Base-by-base conservation (phyloP, 2,888 invertebrate species). In the Campopleginae sp. region DNA sequence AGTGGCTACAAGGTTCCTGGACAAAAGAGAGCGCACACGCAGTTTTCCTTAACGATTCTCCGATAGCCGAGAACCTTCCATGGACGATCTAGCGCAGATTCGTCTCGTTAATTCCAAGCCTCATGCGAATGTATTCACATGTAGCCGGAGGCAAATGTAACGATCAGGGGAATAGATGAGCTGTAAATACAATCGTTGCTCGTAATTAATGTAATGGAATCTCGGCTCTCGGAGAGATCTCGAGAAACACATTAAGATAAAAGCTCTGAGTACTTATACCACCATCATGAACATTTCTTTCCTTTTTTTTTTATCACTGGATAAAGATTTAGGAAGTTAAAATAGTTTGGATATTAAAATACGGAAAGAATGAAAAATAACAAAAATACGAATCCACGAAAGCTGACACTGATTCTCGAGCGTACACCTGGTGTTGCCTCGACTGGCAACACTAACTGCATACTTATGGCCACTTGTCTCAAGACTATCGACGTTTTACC, bases 31-130 rank as follows among this genome's bases (percentile, higher is more conserved):
- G 38, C 48, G 46, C 71, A 66, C 70, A 79, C 31, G 33, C 68
- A 58, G 74, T 63, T 86, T 84, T 79, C 81, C 82, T 80, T 85
- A 86, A 86, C 80, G 86, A 86, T 75, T 75, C 44, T 58, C 12
- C 84, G 76, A 80, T 80, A 54, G 23, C 65, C 66, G 51, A 48
- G 72, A 74, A 65, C 46, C 81, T 68, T 70, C 61, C 44, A 31
- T 58, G 46, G 46, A 77, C 74, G 63, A 81, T 85, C 68, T 75
- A 81, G 74, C 74, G 70, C 63, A 51, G 63, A 65, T 78, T 85
- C 78, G 63, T 81, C 81, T 81, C 84, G 81, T 85, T 85, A 74
- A 78, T 78, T 70, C 81, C 42, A 23, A 46, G 38, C 71, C 23
- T 23, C 48, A 19, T 66, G 38, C 38, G 38, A 38, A 48, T 61